Conservation (phyloP, 2,888 invertebrate genomes). For the Andrena flavipes region DNA sequence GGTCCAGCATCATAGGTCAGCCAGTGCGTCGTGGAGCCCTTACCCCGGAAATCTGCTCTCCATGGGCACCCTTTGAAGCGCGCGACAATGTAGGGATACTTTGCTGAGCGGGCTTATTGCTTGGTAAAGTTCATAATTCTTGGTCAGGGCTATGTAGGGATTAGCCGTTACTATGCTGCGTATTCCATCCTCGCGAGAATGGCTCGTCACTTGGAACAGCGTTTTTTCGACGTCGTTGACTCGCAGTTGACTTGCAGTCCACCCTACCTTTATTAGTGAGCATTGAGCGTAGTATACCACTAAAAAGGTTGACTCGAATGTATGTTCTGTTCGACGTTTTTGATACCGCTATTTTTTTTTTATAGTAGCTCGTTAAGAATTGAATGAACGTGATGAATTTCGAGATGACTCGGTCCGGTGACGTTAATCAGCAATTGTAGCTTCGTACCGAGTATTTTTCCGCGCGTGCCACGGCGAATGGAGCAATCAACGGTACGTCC, state of each 20-base stretch:
- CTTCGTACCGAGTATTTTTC: background rate
- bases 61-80: constrained; percentile 18
- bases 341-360: too few relatives aligned
- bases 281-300: too few relatives aligned
- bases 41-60: constrained; percentile 47
- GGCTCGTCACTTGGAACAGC: background rate
- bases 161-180: background rate
- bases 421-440: background rate
- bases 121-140: constrained; percentile 41
- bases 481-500: background rate
- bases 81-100: constrained; percentile 16
- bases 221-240: too few relatives aligned
- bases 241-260: too few relatives aligned
- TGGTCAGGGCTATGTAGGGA: background rate
- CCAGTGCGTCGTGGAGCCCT: constrained; percentile 49
- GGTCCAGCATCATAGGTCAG: constrained; percentile 28
- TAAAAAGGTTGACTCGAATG: too few relatives aligned
- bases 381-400: too few relatives aligned
- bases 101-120: constrained; percentile 1
- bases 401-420: too few relatives aligned
- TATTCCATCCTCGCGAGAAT: background rate
- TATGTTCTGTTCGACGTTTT: too few relatives aligned
- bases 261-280: too few relatives aligned
- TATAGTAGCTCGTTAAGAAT: too few relatives aligned
- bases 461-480: background rate